These are phyloP conservation scores for Eretmocerus hayati DNA, from an alignment of 2,888 invertebrate species.

Conservation along the genomic window DNA sequence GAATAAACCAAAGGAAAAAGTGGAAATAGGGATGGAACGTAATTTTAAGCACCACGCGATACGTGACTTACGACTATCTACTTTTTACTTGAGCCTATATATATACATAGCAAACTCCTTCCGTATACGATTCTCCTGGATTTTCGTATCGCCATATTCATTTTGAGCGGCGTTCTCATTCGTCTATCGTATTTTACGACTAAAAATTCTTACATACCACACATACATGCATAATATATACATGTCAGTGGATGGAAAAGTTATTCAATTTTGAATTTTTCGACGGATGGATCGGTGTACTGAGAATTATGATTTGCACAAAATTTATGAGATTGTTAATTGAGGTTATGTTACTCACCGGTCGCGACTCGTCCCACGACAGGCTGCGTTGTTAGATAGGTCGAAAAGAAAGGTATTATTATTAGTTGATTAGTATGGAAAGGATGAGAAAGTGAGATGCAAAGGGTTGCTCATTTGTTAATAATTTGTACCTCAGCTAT, in stretches of 20 bases:
- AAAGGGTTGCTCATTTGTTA: too few species aligned
- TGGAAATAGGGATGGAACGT: constrained; percentile 15
- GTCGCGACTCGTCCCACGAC: constrained; percentile 46
- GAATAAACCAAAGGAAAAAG: constrained; percentile 24
- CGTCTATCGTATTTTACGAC: too few species aligned
- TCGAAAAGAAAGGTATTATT: constrained; percentile 46
- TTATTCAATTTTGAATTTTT: too few species aligned
- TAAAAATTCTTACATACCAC: too few species aligned
- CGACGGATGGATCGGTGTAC: too few species aligned
- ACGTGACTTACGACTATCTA: constrained; percentile 23
- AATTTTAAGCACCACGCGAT: constrained; percentile 24
- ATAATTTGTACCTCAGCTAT: too few species aligned
- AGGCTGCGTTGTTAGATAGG: constrained; percentile 41
- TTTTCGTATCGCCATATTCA: not conserved
- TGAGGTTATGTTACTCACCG: constrained; percentile 42
- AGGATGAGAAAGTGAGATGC: not conserved
- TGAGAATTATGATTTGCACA: too few species aligned
- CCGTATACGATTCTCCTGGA: not conserved
- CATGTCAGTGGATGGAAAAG: too few species aligned
- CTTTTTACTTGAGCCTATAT: not conserved
- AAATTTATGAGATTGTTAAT: too few species aligned
- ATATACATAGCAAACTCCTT: not conserved
- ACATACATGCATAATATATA: too few species aligned
- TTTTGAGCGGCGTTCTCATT: too few species aligned
- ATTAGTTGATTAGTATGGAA: constrained; percentile 40